Percentiles rank a stretch among this genome's conserved stretches.
phyloP scores from a whole-genome alignment of 2,888 invertebrate genomes.

The Polyommatus icarus region DNA sequence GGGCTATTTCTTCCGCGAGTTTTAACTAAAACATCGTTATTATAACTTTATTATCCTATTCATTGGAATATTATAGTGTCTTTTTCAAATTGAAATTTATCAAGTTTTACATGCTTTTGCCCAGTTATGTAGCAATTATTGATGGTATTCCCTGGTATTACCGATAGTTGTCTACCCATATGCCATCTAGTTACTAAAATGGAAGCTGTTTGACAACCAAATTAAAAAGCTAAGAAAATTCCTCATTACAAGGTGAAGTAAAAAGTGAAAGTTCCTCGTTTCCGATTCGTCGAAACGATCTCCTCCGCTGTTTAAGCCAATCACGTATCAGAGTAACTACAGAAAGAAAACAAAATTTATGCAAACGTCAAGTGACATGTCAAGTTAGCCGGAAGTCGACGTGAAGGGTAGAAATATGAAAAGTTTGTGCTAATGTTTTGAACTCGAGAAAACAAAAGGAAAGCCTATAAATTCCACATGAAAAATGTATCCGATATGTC shows the following conservation, averaged over 20 bases:
- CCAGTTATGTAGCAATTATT: too few relatives aligned
- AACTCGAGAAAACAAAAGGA: slow-evolving; percentile 42
- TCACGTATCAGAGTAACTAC: slow-evolving; percentile 38
- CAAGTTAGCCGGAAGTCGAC: slow-evolving; percentile 51
- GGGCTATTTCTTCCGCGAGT: too few relatives aligned
- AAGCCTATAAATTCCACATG: slow-evolving; percentile 47
- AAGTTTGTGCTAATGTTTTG: slow-evolving; percentile 52
- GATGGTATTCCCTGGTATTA: too few relatives aligned
- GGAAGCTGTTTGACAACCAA: too few relatives aligned
- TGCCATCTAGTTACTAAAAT: too few relatives aligned
- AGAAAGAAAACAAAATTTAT: slow-evolving; percentile 37
- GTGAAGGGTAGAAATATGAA: slow-evolving; percentile 41
- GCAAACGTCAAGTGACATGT: slow-evolving; percentile 48
- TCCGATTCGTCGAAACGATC: slow-evolving; percentile 49
- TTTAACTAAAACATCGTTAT: too few relatives aligned
- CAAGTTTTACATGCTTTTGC: too few relatives aligned
- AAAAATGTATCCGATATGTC: slow-evolving; percentile 57
- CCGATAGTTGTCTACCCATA: too few relatives aligned
- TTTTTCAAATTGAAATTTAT: too few relatives aligned
- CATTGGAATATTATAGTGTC: too few relatives aligned
- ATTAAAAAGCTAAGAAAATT: too few relatives aligned
- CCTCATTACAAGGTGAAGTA: slow-evolving; percentile 37
- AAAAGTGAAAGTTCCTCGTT: slow-evolving; percentile 58
- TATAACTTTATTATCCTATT: too few relatives aligned
- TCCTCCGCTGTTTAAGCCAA: slow-evolving; percentile 44